Conservation (phyloP, 2,113 vertebrate species). For the Rhipidura dahli region DNA sequence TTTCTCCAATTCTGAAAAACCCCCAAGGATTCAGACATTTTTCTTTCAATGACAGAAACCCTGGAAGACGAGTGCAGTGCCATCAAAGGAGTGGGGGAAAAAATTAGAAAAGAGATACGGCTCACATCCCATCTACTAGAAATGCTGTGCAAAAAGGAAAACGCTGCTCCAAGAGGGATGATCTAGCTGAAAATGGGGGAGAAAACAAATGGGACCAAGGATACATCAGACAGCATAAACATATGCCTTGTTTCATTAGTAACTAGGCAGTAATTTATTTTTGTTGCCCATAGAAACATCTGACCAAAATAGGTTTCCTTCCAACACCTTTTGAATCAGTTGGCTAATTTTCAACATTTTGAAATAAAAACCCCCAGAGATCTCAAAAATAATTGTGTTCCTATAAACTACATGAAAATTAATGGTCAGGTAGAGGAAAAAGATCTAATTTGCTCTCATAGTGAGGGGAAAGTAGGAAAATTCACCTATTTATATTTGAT, state of each 20-base stretch:
- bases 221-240: background rate
- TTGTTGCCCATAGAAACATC: background rate
- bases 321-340: background rate
- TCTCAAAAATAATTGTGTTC: background rate
- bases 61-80: background rate
- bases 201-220: background rate
- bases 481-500: background rate
- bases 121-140: background rate
- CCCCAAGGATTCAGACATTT: background rate
- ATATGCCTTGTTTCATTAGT: background rate
- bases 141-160: background rate
- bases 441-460: background rate
- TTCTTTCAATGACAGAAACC: background rate
- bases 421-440: background rate
- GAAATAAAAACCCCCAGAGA: background rate
- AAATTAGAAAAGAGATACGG: background rate
- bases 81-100: background rate
- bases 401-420: background rate
- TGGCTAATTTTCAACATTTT: background rate
- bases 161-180: background rate
- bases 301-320: background rate
- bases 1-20: background rate
- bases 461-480: background rate
- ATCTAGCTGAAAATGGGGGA: background rate
- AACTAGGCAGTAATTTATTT: background rate